phyloP scores from a whole-genome alignment of 2,113 vertebrate species.

The Pundamilia nyererei region DNA sequence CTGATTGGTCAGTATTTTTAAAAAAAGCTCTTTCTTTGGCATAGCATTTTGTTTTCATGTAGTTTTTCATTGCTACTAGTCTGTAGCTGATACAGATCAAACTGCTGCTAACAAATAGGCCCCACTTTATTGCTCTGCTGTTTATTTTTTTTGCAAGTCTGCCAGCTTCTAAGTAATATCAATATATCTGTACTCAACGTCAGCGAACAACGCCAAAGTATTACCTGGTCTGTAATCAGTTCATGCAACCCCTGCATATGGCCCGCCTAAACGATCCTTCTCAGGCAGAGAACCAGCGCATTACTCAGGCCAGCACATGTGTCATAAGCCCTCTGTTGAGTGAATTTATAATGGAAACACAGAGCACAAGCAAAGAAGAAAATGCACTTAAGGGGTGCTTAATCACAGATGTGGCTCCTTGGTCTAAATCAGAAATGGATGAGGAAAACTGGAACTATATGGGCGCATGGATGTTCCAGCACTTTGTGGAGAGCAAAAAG shows the following conservation, averaged over 20 bases:
- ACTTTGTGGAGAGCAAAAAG: background rate
- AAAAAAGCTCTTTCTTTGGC: background rate
- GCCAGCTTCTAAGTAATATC: background rate
- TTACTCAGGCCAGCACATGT: background rate
- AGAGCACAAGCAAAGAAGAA: background rate
- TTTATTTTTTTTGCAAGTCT: background rate
- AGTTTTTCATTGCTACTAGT: background rate
- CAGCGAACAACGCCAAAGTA: background rate
- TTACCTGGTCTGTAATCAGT: background rate
- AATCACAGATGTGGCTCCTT: conserved; percentile 30
- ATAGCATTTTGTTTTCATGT: background rate
- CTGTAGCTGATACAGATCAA: background rate
- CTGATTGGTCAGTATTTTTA: background rate
- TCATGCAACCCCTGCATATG: background rate
- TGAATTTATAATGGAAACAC: conserved; percentile 23
- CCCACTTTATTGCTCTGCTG: background rate
- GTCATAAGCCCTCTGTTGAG: background rate
- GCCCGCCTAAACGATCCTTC: background rate
- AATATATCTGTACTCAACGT: background rate
- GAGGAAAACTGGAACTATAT: background rate
- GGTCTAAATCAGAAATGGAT: conserved; percentile 27
- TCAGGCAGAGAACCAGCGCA: background rate
- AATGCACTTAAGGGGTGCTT: conserved; percentile 38
- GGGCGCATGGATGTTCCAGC: background rate
- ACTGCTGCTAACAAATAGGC: background rate